These are phyloP conservation scores for Meandrina meandrites DNA, from an alignment of 92 coral and sea anemone genomes.

Conservation along the genomic window DNA sequence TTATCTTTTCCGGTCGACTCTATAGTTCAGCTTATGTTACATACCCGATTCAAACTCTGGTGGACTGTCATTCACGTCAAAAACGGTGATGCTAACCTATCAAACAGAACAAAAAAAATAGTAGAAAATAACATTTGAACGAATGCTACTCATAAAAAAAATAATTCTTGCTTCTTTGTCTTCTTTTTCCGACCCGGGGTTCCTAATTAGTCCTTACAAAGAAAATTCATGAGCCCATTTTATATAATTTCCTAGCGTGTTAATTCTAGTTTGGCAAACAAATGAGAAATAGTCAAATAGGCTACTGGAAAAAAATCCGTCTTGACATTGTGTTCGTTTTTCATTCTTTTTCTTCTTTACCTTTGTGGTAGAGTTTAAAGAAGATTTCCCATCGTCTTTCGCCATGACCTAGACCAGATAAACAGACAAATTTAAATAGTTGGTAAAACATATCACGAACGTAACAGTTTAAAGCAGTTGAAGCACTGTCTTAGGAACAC, in stretches of 20 bases:
- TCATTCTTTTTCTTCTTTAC: slow-evolving; percentile 21
- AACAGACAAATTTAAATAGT: neutral
- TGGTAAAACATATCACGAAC: neutral
- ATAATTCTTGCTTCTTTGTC: too few relatives aligned
- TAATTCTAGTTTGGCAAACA: neutral
- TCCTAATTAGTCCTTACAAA: neutral
- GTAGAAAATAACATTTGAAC: neutral
- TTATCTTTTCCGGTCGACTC: neutral
- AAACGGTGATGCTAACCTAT: slow-evolving; percentile 77
- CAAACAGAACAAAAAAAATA: neutral
- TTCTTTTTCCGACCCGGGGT: too few relatives aligned
- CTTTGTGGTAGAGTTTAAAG: slow-evolving; percentile 80
- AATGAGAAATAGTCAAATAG: too few relatives aligned
- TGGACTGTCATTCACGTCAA: slow-evolving; percentile 90
- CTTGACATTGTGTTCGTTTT: neutral
- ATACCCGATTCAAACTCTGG: slow-evolving; percentile 79
- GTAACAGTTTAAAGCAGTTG: too few relatives aligned
- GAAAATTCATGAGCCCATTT: too few relatives aligned
- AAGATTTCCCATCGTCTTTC: slow-evolving; percentile 72
- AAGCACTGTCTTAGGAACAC: too few relatives aligned
- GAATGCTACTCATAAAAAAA: neutral
- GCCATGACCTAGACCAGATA: slow-evolving; percentile 71
- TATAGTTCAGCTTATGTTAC: neutral
- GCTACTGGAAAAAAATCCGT: neutral
- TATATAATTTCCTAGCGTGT: neutral